Percentiles rank a stretch among this genome's conserved stretches.
These are phyloP conservation scores for Aporophyla lueneburgensis DNA, from an alignment of 2,888 invertebrate genomes.

Conservation along the genomic window DNA sequence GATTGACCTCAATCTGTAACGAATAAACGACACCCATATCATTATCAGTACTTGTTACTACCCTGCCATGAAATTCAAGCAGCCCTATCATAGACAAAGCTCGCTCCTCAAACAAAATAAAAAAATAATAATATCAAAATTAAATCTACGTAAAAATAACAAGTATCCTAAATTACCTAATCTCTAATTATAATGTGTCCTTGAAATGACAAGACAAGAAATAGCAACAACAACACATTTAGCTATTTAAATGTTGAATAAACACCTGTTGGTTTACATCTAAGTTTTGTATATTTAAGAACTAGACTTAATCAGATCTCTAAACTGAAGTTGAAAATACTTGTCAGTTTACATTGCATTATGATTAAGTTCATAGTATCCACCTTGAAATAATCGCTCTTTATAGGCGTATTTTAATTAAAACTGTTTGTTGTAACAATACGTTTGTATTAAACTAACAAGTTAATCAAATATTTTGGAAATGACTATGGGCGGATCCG, in stretches of 20 bases:
- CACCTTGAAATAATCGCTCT: background rate
- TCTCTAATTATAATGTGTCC: conserved; percentile 23
- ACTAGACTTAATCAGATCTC: conserved; percentile 47
- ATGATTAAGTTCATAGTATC: background rate
- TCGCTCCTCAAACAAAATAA: conserved; percentile 44
- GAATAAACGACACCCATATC: conserved; percentile 40
- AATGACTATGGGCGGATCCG: conserved; percentile 19
- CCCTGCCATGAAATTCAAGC: conserved; percentile 58
- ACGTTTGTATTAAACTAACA: conserved; percentile 22
- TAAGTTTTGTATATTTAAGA: conserved; percentile 17
- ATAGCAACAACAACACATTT: conserved; percentile 21
- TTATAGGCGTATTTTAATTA: background rate
- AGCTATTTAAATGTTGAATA: conserved; percentile 12
- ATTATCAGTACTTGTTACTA: conserved; percentile 61
- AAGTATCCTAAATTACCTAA: conserved; percentile 44
- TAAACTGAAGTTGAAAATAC: conserved; percentile 5
- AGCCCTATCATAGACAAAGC: conserved; percentile 49
- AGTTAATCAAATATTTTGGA: conserved; percentile 22
- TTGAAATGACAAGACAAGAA: conserved; percentile 23
- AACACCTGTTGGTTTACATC: conserved; percentile 12
- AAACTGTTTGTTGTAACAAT: background rate
- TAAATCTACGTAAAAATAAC: conserved; percentile 45
- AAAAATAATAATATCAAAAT: conserved; percentile 47
- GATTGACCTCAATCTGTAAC: conserved; percentile 27
- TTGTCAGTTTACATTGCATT: conserved; percentile 17